phyloP scores from a whole-genome alignment of 2,888 invertebrate species.

The Coenonympha glycerion region DNA sequence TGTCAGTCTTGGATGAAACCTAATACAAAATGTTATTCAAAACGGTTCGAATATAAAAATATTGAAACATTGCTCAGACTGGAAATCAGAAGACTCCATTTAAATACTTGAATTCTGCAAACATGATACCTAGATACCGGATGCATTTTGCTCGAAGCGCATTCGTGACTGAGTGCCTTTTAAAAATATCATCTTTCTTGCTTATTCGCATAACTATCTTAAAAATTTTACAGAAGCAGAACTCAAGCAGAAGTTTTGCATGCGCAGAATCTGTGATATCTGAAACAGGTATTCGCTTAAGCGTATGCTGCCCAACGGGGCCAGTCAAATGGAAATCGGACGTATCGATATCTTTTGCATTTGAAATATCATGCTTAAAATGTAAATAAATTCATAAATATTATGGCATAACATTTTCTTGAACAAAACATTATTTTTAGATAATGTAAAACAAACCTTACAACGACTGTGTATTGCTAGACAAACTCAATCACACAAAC shows the following conservation, averaged over 20 bases:
- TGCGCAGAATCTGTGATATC: constrained; percentile 10
- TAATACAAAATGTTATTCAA: too few species aligned
- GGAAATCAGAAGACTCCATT: too few species aligned
- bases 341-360: not conserved
- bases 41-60: too few species aligned
- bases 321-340: constrained; percentile 3
- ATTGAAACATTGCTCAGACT: too few species aligned
- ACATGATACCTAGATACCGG: not conserved
- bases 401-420: too few species aligned
- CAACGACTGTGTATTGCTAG: too few species aligned
- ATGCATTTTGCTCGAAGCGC: not conserved
- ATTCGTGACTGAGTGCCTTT: not conserved
- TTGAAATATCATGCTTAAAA: constrained; percentile 1
- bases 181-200: not conserved
- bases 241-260: not conserved
- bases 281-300: constrained; percentile 11
- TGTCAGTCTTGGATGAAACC: too few species aligned
- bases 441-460: too few species aligned
- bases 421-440: too few species aligned
- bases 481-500: too few species aligned
- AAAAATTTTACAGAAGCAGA: not conserved
- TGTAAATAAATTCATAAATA: not conserved
- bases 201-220: constrained; percentile 2
- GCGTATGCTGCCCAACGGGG: constrained; percentile 2
- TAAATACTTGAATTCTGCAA: not conserved